Evolutionary conservation across 2,888 invertebrate genomes (phyloP), one percentile per base, ranked within the genome.

Genomic region (Salticus scenicus): DNA sequence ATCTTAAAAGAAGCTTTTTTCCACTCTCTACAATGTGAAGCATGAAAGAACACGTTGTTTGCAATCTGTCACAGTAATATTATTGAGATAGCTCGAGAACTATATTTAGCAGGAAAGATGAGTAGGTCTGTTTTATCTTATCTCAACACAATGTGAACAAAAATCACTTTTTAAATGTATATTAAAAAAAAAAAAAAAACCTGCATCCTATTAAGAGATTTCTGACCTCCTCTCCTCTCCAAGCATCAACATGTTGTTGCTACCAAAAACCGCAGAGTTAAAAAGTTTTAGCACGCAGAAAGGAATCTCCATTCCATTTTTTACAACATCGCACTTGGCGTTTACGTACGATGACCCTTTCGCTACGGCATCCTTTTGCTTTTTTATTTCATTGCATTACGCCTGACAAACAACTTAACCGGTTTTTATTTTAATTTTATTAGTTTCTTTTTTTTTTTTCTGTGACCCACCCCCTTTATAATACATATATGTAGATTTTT

Each of bases 331-430:
- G 57, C 57, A 57, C 24, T 57, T 57, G 5, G 57, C 57, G 57
- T 57, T 24, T 17, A 24, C 57, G 57, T 57, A 24, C 57, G 57
- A 57, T 57, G 57, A 57, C 57, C 57, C 57, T 57, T 47, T 47
- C 47, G 17, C 12, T 8, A 5, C 8, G 1, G 24, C 14, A 17
- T 5, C 8, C 4, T 57, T 20, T 24, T 57, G 24, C 7, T 57
- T 57, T 20, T 5, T 24, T 57, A 7, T 37, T 7, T 57, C 24
- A 20, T 57, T 57, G 5, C 24, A 5, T 47, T 57, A 24, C 24
- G 57, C 57, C 57, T 57, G 57, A 57, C 57, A 57, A 57, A 57
- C 57, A 57, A 57, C 24, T 57, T 24, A 57, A 57, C 57, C 57
- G 57, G 57, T 57, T 57, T 24, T 24, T 57, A 17, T 57, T 57